Evolutionary conservation across 2,113 vertebrate species (phyloP).

Genomic region (Nicator chloris): DNA sequence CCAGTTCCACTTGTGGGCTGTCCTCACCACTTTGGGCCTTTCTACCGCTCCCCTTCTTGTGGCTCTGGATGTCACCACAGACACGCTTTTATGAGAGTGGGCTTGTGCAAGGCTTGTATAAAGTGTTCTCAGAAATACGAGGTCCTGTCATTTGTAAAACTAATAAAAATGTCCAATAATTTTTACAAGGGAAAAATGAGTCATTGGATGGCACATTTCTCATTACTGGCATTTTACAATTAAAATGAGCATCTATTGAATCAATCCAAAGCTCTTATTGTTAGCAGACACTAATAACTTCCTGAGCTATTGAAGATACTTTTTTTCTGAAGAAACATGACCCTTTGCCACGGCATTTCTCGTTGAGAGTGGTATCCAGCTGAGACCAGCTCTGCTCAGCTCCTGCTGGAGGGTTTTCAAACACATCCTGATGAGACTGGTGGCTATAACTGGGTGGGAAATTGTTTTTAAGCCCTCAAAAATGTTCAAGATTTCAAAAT

Average conservation of each 20-base stretch:
- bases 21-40: conserved; percentile 65
- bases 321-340: conserved; percentile 59
- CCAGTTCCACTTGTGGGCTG: conserved; percentile 62
- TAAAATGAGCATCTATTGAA: conserved; percentile 65
- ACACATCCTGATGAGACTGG: conserved; percentile 59
- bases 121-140: conserved; percentile 62
- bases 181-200: conserved; percentile 69
- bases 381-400: conserved; percentile 66
- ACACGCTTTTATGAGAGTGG: conserved; percentile 63
- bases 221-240: conserved; percentile 64
- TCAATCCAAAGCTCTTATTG: conserved; percentile 61
- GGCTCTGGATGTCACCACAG: conserved; percentile 63
- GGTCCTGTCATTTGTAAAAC: conserved; percentile 64
- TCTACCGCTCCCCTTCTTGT: conserved; percentile 61
- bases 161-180: conserved; percentile 65
- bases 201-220: conserved; percentile 65
- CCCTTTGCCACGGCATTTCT: conserved; percentile 57
- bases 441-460: conserved; percentile 62
- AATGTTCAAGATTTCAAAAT: conserved; percentile 66
- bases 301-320: conserved; percentile 63
- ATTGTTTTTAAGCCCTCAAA: conserved; percentile 62
- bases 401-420: conserved; percentile 61
- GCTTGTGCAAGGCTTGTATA: conserved; percentile 65
- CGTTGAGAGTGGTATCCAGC: conserved; percentile 50
- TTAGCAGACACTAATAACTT: conserved; percentile 68